These are phyloP conservation scores for Xiphophorus couchianus DNA, from an alignment of 2,113 vertebrate species.

Conservation along the genomic window DNA sequence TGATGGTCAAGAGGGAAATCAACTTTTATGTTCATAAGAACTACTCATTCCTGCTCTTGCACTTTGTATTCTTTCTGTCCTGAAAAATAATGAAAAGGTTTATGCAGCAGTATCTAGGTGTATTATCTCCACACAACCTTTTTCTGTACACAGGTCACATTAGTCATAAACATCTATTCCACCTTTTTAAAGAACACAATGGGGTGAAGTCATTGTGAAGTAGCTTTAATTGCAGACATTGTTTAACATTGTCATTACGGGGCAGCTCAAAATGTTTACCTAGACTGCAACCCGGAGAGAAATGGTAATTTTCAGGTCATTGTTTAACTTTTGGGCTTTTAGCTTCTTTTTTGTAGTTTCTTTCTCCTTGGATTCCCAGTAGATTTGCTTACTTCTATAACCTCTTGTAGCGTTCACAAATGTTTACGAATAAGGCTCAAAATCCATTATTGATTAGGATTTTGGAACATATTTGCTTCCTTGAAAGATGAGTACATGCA, in stretches of 20 bases:
- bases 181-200: not conserved
- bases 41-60: not conserved
- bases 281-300: not conserved
- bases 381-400: too few species aligned
- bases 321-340: too few species aligned
- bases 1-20: not conserved
- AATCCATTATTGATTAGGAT: not conserved
- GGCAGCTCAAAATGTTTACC: not conserved
- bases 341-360: too few species aligned
- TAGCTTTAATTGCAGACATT: not conserved
- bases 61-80: not conserved
- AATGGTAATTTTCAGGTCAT: too few species aligned
- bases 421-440: not conserved
- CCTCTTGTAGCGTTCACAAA: not conserved
- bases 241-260: too few species aligned
- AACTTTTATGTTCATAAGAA: not conserved
- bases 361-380: not conserved
- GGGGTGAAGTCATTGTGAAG: not conserved
- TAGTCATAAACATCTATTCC: not conserved
- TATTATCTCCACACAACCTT: constrained; percentile 15
- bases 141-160: not conserved
- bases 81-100: constrained; percentile 26
- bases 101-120: not conserved
- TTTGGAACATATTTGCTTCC: not conserved
- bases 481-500: not conserved